These are phyloP conservation scores for Malthinus seriepunctatus DNA, from an alignment of 2,888 invertebrate species.

Conservation along the genomic window DNA sequence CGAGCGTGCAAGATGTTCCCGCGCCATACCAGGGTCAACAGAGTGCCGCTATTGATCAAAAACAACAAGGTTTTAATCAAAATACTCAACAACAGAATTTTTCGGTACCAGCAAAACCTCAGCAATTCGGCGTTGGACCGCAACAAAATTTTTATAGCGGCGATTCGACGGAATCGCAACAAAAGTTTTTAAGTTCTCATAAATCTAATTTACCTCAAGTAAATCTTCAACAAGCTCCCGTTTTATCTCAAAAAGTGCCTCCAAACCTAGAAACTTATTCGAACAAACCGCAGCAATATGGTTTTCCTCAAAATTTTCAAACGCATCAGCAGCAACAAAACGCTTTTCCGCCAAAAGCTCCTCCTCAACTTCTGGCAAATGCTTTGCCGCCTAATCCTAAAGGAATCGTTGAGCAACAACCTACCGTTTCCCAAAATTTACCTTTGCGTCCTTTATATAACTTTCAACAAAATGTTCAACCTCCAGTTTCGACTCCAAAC, in stretches of 20 bases:
- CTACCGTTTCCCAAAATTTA: too few species aligned
- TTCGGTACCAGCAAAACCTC: background rate
- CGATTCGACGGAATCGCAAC: background rate
- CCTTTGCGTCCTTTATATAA: too few species aligned
- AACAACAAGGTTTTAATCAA: background rate
- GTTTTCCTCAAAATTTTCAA: background rate
- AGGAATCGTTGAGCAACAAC: too few species aligned
- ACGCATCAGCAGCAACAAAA: background rate
- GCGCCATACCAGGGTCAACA: background rate
- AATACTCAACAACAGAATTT: background rate
- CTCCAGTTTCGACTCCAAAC: too few species aligned
- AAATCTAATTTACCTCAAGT: background rate
- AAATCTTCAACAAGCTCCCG: background rate
- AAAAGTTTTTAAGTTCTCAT: background rate
- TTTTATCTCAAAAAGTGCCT: too few species aligned
- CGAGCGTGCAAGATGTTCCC: background rate
- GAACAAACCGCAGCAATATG: too few species aligned
- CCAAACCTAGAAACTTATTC: too few species aligned
- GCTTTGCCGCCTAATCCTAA: too few species aligned
- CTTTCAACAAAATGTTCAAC: too few species aligned
- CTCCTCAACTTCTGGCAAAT: too few species aligned
- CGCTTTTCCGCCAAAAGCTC: too few species aligned
- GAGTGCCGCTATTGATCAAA: background rate
- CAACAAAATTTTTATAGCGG: background rate
- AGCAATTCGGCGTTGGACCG: background rate